Conservation (phyloP, 2,113 vertebrate species). For the Cinclus mexicanus region DNA sequence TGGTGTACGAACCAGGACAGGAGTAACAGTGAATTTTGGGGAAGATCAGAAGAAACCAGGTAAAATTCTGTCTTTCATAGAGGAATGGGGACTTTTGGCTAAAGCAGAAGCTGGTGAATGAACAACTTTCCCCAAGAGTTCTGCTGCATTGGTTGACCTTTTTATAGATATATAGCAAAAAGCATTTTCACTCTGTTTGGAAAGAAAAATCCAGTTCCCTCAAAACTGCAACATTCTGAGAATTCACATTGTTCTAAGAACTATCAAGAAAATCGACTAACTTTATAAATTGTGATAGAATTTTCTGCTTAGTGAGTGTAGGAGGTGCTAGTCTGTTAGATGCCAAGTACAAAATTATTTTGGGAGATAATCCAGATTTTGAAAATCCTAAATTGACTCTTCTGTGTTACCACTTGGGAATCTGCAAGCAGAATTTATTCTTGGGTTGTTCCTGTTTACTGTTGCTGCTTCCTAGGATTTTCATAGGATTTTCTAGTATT, state of each 20-base stretch:
- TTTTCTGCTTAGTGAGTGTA: not conserved
- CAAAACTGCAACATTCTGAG: not conserved
- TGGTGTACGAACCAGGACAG: not conserved
- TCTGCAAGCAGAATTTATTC: not conserved
- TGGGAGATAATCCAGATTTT: not conserved
- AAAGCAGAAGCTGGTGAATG: not conserved
- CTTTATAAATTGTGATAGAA: not conserved
- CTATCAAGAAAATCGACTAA: not conserved
- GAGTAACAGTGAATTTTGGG: not conserved
- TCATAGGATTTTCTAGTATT: not conserved
- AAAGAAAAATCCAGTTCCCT: not conserved
- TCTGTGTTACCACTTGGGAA: not conserved
- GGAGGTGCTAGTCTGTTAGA: not conserved
- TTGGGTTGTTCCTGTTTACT: not conserved
- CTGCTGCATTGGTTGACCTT: not conserved
- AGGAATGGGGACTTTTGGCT: not conserved
- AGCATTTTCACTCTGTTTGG: not conserved
- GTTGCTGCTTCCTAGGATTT: not conserved
- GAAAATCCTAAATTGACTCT: not conserved
- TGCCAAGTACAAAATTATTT: not conserved
- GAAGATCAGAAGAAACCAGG: not conserved
- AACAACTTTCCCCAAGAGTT: not conserved
- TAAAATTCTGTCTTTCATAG: not conserved
- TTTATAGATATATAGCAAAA: not conserved
- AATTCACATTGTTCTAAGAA: not conserved